These are phyloP conservation scores for Neodon shergylaensis DNA, from an alignment of 2,113 vertebrate species.

Conservation along the genomic window DNA sequence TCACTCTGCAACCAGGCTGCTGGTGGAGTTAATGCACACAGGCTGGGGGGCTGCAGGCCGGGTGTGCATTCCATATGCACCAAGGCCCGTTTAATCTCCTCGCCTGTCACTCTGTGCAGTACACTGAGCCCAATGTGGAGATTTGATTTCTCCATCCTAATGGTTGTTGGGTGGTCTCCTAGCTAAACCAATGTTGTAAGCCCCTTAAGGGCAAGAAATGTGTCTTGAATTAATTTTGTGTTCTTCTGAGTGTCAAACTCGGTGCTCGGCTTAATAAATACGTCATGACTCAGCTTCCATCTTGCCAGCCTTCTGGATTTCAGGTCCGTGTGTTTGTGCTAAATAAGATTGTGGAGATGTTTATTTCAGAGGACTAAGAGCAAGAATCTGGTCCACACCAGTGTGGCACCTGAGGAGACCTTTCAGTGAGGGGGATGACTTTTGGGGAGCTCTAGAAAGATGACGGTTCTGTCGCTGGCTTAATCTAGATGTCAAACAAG, in stretches of 20 bases:
- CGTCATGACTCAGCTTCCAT: conserved; percentile 55
- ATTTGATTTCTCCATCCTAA: conserved; percentile 66
- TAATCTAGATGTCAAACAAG: background rate
- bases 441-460: background rate
- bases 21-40: conserved; percentile 26
- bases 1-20: conserved; percentile 53
- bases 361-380: conserved; percentile 25
- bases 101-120: conserved; percentile 18
- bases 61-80: conserved; percentile 37
- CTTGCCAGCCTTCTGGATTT: background rate
- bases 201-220: conserved; percentile 63
- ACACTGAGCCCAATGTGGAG: conserved; percentile 53
- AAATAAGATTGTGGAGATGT: background rate
- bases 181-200: conserved; percentile 50
- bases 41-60: conserved; percentile 28
- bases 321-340: conserved; percentile 48
- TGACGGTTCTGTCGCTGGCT: background rate
- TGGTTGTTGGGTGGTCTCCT: conserved; percentile 64
- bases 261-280: conserved; percentile 68
- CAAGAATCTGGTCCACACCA: background rate
- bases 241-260: conserved; percentile 62
- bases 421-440: background rate
- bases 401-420: background rate
- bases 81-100: conserved; percentile 52
- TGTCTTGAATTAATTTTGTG: conserved; percentile 72